These are phyloP conservation scores for Petrolisthes cinctipes DNA, from an alignment of 2,888 invertebrate genomes.

Conservation along the genomic window DNA sequence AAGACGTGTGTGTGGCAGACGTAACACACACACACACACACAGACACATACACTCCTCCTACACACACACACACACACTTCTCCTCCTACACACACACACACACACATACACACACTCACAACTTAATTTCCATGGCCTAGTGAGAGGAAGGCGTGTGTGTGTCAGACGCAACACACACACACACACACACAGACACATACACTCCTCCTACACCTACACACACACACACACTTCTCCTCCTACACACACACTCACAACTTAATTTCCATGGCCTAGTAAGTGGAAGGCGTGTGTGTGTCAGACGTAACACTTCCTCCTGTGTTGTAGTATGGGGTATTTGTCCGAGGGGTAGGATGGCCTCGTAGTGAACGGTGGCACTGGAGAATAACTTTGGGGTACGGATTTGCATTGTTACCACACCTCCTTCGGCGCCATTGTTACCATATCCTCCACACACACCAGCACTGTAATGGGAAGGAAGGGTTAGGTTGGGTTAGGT, in stretches of 20 bases:
- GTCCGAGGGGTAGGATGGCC: conserved; percentile 33
- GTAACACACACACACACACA: too few relatives aligned
- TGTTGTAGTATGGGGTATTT: neutral
- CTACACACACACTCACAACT: conserved; percentile 37
- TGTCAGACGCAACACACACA: too few relatives aligned
- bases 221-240: too few relatives aligned
- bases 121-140: too few relatives aligned
- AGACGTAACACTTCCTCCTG: neutral
- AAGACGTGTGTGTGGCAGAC: neutral
- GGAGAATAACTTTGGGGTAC: conserved; percentile 33
- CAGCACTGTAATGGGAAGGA: conserved; percentile 3
- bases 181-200: too few relatives aligned
- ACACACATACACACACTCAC: too few relatives aligned
- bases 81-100: too few relatives aligned
- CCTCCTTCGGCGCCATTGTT: conserved; percentile 19
- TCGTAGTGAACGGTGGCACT: conserved; percentile 42
- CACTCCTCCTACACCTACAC: too few relatives aligned
- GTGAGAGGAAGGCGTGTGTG: neutral
- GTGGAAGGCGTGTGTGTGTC: conserved; percentile 27
- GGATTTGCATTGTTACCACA: conserved; percentile 42
- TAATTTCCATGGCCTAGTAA: conserved; percentile 45
- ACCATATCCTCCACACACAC: neutral
- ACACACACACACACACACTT: too few relatives aligned
- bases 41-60: too few relatives aligned
- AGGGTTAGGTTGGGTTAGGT: too few relatives aligned